Base-by-base conservation (phyloP, 2,797 vertebrate species). In the Gila robusta region DNA sequence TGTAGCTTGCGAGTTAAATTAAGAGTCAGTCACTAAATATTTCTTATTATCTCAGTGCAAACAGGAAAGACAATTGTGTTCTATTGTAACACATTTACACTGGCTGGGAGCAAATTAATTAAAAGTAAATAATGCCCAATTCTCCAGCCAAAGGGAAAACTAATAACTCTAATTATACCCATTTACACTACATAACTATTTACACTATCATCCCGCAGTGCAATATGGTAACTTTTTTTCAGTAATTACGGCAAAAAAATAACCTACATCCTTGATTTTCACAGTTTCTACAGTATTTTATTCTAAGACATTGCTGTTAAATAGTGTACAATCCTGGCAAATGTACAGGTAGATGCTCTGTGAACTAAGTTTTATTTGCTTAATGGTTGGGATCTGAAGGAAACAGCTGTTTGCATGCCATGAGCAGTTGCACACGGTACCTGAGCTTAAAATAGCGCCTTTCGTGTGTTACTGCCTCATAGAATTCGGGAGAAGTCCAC, bases 381-480 rank as follows among this genome's bases (percentile, higher is more conserved):
- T 19, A 12, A 39, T 64, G 7, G 37, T 19, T 69, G 7, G 23
- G 8, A 77, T 39, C 32, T 49, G 47, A 70, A 54, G 39, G 21
- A 73, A 54, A 4, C 35, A 66, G 79, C 44, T 59, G 39, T 67
- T 74, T 70, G 37, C 35, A 52, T 16, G 52, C 44, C 81, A 91
- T 71, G 91, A 93, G 77, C 71, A 59, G 82, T 91, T 91, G 83
- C 89, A 91, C 73, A 89, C 72, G n/a, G 86, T 83, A 86, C 69
- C 39, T 28, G 7, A 91, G 80, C 89, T 54, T 62, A 91, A 94
- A 91, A 93, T 85, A 92, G 89, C 92, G 88, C 54, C n/a, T n/a
- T 91, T 92, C 54, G 87, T 88, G 35, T 47, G 35, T 10, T 47
- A 19, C 28, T 86, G 87, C 83, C 87, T 91, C 62, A 8, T 84